Evolutionary conservation across 2,113 vertebrate genomes (phyloP).

Genomic region (Chlorodrepanis virens): DNA sequence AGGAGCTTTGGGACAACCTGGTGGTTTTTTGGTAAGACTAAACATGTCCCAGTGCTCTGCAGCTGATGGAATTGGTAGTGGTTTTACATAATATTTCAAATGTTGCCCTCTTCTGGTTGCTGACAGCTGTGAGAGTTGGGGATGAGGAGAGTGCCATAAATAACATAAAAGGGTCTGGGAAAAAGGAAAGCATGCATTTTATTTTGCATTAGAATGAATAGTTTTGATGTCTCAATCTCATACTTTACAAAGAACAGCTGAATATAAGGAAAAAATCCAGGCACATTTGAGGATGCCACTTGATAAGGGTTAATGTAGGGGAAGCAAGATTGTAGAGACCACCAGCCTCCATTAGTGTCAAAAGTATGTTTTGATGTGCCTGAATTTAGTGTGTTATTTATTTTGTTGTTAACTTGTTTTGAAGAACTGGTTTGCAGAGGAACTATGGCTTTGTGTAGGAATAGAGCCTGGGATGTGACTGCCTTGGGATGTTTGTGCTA

Average conservation of each 20-base stretch:
- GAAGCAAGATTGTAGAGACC: neutral
- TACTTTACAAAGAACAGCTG: neutral
- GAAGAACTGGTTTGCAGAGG: neutral
- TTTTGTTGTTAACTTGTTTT: neutral
- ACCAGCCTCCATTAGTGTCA: neutral
- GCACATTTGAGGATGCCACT: neutral
- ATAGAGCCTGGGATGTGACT: neutral
- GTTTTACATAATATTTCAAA: neutral
- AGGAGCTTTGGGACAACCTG: neutral
- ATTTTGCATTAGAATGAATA: neutral
- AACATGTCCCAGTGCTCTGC: neutral
- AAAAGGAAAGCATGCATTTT: neutral
- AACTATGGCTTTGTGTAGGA: neutral
- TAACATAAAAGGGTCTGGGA: rapidly evolving
- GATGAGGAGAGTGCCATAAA: neutral
- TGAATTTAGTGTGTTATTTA: neutral
- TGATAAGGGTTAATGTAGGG: neutral
- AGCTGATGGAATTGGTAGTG: neutral
- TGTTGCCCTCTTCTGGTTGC: conserved; percentile 72
- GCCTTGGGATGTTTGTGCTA: neutral
- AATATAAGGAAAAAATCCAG: neutral
- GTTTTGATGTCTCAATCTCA: neutral
- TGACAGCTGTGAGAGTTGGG: neutral
- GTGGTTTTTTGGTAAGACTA: neutral
- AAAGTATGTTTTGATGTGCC: neutral